Evolutionary conservation across 2,888 invertebrate species (phyloP).

Genomic region (Leptinotarsa haldemani): DNA sequence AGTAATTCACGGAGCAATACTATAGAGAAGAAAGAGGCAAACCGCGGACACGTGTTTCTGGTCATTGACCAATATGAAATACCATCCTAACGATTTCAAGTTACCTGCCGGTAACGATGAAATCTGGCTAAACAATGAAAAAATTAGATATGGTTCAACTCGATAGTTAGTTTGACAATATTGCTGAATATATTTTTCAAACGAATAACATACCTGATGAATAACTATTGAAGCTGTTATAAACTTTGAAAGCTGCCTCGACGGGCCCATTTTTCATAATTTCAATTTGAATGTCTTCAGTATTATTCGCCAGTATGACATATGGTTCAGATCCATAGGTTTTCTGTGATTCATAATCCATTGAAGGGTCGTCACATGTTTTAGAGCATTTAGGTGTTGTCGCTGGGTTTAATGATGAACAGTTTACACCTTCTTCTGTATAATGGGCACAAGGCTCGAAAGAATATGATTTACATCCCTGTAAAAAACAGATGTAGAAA

Average conservation of each 20-base stretch:
- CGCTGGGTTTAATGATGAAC: constrained; percentile 75
- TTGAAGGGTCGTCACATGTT: constrained; percentile 50
- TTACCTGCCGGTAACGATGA: too few species aligned
- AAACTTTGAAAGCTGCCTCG: constrained; percentile 86
- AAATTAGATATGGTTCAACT: too few species aligned
- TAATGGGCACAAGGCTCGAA: constrained; percentile 65
- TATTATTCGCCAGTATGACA: constrained; percentile 68
- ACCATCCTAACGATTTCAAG: too few species aligned
- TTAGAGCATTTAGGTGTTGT: constrained; percentile 66
- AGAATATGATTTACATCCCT: background rate
- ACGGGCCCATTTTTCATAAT: constrained; percentile 85
- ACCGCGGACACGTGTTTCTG: too few species aligned
- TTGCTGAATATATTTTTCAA: too few species aligned
- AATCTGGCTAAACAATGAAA: too few species aligned
- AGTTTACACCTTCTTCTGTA: constrained; percentile 86
- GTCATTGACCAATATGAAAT: too few species aligned
- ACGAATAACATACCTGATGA: constrained; percentile 64
- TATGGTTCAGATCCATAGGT: constrained; percentile 58
- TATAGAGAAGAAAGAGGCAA: too few species aligned
- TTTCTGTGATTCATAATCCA: constrained; percentile 63
- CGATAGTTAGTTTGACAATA: too few species aligned
- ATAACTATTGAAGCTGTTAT: constrained; percentile 82
- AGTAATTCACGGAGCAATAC: too few species aligned
- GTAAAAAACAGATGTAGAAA: too few species aligned
- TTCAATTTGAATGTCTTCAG: constrained; percentile 79